Evolutionary conservation across 2,888 invertebrate genomes (phyloP), one percentile per base, ranked within the genome.

Genomic region (Athetis lepigone): DNA sequence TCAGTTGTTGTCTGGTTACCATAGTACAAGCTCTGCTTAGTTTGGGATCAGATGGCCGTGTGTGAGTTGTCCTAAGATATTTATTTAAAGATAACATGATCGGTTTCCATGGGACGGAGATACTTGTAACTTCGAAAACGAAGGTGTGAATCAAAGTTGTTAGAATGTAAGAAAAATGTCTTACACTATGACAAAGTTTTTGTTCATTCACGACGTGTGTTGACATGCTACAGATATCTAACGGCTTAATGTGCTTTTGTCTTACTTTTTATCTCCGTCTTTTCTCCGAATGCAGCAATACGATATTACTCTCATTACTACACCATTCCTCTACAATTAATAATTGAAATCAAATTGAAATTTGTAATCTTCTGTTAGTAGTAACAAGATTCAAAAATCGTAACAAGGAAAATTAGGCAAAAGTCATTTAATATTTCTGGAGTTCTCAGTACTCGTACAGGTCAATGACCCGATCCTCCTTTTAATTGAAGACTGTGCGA

Each of bases 171-270:
- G 18, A 2, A 4, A 4, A 16, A 2, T 6, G 8, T 25, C n/a
- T 29, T 29, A n/a, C 4, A 36, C 9, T 25, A 16, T 9, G 1
- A 11, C 9, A 18, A 27, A 7, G n/a, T 33, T 29, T 60, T 42
- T 42, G 18, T 16, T 16, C 18, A 21, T 33, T 23, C 23, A 29
- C 21, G 3, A 13, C 13, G 19, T 39, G 9, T 39, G 19, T 39
- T 21, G 58, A 11, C 27, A 57, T 13, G n/a, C 27, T 57, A 57
- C n/a, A n/a, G n/a, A n/a, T n/a, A n/a, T n/a, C n/a, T 33, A 13
- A 9, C 13, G 16, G 9, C 11, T 21, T 29, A 58, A 21, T 21
- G 21, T 8, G 45, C 37, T 21, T 45, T 45, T 23, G 29, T 33
- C n/a, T 29, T 39, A 4, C 8, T 33, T 40, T n/a, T 23, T 39